Evolutionary conservation across 2,113 vertebrate genomes (phyloP).

Genomic region (Chaetodon auriga): DNA sequence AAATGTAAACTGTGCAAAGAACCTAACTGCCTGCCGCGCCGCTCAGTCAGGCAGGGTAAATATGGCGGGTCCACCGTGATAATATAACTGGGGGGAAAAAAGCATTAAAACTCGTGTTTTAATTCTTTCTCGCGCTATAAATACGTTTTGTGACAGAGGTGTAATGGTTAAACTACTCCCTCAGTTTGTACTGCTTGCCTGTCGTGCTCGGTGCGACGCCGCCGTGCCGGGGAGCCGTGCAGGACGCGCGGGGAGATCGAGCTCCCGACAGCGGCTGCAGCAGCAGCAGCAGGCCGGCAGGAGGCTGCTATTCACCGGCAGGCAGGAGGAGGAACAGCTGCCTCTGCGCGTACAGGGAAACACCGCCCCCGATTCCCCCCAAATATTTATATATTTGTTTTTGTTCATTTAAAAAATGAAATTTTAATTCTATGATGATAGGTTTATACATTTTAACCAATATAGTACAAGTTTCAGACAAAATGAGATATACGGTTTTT

Average conservation of each 20-base stretch:
- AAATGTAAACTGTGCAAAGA: neutral
- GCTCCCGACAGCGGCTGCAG: conserved; percentile 48
- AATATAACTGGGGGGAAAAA: neutral
- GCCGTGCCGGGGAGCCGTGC: neutral
- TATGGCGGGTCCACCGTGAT: conserved; percentile 50
- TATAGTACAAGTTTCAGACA: neutral
- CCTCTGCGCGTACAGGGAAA: conserved; percentile 30
- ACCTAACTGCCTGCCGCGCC: neutral
- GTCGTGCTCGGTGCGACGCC: neutral
- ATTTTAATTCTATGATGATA: neutral
- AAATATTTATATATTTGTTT: neutral
- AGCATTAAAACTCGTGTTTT: neutral
- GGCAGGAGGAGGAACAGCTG: conserved; percentile 66
- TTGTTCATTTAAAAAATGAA: neutral
- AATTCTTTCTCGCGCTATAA: neutral
- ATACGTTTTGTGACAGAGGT: neutral
- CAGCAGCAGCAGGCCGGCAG: conserved; percentile 53
- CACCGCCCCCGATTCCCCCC: conserved; percentile 18
- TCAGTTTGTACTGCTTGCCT: neutral
- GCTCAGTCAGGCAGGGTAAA: conserved; percentile 20
- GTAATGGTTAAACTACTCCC: neutral
- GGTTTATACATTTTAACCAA: neutral
- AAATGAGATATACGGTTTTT: neutral
- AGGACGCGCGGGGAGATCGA: neutral
- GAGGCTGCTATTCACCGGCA: conserved; percentile 80